Conservation (phyloP, 2,113 vertebrate genomes). For the Psilopogon haemacephalus region DNA sequence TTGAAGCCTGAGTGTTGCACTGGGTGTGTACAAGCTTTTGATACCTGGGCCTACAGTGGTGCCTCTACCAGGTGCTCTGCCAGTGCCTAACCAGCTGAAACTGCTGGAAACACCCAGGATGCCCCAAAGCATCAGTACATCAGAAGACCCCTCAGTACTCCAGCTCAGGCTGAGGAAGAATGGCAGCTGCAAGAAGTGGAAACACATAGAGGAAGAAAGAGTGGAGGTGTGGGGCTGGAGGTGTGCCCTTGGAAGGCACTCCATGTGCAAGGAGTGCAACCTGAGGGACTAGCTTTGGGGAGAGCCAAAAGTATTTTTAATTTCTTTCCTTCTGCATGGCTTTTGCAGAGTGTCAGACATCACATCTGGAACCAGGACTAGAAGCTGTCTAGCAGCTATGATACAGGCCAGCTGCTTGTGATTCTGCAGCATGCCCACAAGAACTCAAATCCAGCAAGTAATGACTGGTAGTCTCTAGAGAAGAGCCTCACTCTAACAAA, state of each 20-base stretch:
- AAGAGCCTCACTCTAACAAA: neutral
- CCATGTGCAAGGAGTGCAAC: neutral
- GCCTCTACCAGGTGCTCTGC: neutral
- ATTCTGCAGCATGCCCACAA: neutral
- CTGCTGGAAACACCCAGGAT: neutral
- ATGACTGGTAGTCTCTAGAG: neutral
- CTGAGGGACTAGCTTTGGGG: neutral
- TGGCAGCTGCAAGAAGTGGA: neutral
- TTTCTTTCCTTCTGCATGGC: neutral
- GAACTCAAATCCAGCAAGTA: neutral
- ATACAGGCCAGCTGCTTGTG: neutral
- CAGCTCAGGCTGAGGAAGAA: neutral
- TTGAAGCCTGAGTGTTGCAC: accelerated
- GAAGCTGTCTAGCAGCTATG: neutral
- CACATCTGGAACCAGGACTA: neutral
- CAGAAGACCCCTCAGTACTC: neutral
- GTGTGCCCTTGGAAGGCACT: neutral
- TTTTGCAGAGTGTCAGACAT: neutral
- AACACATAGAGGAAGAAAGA: neutral
- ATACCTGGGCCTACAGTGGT: neutral
- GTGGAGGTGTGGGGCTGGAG: neutral
- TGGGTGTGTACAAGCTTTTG: neutral
- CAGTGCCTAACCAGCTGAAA: neutral
- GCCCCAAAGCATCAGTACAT: neutral
- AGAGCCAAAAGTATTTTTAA: neutral